Evolutionary conservation across 2,113 vertebrate species (phyloP), one percentile per base, ranked within the genome.

Genomic region (Cranoglanis bouderius): DNA sequence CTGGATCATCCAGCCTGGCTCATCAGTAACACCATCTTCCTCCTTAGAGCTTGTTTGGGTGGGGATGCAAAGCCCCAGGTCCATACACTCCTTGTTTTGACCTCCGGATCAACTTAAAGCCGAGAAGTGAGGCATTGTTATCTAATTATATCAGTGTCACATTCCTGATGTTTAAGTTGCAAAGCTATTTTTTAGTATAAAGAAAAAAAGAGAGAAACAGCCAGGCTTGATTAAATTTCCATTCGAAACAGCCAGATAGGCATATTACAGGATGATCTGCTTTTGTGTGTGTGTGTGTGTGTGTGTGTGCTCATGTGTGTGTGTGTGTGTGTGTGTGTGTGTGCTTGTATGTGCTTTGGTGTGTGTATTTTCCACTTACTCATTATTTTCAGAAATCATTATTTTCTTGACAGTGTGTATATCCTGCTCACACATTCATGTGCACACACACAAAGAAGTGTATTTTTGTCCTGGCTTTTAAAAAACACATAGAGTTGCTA

Each of bases 301-400:
- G 55, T 57, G 55, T 57, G 19, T 55, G 53, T 55, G n/a, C n/a
- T n/a, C 5, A n/a, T n/a, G 46, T 49, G 46, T 59, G 18, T 59
- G 21, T 21, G 57, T 59, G 18, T 19, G 57, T 4, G 21, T 59
- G 57, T 59, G 57, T 61, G 59, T 61, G 59, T 26, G 7, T 26
- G 24, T 59, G 46, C 46, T 7, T 35, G 29, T 16, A 6, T 6
- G n/a, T 18, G 32, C 9, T 16, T 35, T 32, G 5, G 67, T 19
- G 18, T 72, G 35, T 38, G 35, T 67, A 32, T 67, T 72, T 90
- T 75, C 53, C 85, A 65, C 84, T 88, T 90, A 91, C 83, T 91
- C 86, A 92, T 91, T 46, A n/a, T 86, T 72, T 90, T 84, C 32
- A 21, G 46, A 81, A 87, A 88, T 91, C 61, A 63, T 77, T 75